A percentile compares a stretch with the other conserved stretches of the same genome.
Evolutionary conservation across 2,797 vertebrate species (phyloP).

Genomic region (Gambusia yucatana): DNA sequence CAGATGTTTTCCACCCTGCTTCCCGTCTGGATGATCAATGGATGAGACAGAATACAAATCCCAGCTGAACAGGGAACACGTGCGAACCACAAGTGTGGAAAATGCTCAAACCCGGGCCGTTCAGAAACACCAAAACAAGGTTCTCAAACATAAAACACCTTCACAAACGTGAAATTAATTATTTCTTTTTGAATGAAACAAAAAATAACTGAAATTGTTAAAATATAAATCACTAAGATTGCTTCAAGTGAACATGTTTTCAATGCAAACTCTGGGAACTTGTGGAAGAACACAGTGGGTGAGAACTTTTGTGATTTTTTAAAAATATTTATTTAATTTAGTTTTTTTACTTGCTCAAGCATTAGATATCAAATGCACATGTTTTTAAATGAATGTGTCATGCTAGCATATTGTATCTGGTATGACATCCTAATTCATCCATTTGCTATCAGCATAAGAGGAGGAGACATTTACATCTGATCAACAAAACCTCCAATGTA

Average conservation of each 20-base stretch:
- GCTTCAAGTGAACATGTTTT: background rate
- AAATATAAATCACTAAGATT: background rate
- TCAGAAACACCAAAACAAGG: background rate
- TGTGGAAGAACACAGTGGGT: background rate
- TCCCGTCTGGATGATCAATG: slow-evolving; percentile 9
- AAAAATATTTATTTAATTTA: background rate
- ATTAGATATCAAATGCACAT: background rate
- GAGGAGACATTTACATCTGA: slow-evolving; percentile 7
- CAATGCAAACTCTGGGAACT: background rate
- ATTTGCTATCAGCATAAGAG: background rate
- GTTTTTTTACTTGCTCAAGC: background rate
- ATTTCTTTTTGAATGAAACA: background rate
- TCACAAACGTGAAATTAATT: too few species aligned
- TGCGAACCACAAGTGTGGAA: background rate
- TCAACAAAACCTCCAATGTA: background rate
- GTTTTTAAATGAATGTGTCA: background rate
- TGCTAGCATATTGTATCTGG: background rate
- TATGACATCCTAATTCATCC: background rate
- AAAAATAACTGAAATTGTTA: background rate
- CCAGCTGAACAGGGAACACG: background rate
- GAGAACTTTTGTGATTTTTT: background rate
- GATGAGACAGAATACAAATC: background rate
- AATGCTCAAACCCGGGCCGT: background rate
- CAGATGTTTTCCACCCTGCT: slow-evolving; percentile 6
- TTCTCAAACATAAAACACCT: background rate